Evolutionary conservation across 2,797 vertebrate species (phyloP), one percentile per base, ranked within the genome.

Genomic region (Echiichthys vipera): DNA sequence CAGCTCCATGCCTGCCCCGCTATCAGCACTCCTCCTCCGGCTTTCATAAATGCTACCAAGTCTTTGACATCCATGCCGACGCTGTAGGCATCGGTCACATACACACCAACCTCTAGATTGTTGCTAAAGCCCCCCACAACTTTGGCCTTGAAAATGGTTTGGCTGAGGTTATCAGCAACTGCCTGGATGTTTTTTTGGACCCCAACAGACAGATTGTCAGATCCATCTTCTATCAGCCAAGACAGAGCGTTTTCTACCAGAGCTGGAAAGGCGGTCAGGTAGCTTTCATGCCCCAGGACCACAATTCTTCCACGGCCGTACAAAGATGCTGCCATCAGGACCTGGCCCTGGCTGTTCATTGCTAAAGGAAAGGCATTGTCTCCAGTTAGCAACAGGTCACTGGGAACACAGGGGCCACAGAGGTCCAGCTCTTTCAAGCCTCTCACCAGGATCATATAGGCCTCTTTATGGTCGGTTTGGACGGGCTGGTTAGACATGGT

Each of bases 1-100:
- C 96, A 98, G 77, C 74, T 77, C 95, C 95, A 97, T 0, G 96
- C 95, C 67, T 98, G 95, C 2, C 97, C 96, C 0, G 89, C 96
- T 3, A 97, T 77, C 12, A 98, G 90, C 9, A 98, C 90, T 5
- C 97, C 96, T 0, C 97, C 96, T 30, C 97, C 97, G 42, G 73
- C 59, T 88, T 96, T 97, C 58, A 96, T 29, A 53, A 95, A 97
- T 0, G 72, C 86, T 65, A 95, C 90, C 49, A 97, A 83, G 8
- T 90, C 83, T 1, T 61, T 84, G 0, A 53, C 73, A 37, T 91
- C 65, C 3, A 25, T 37, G 0, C 57, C 80, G 0, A 93, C 81
- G 0, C 67, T 74, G 64, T 96, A 96, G 62, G 95, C 94, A 54
- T 89, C 77, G 0, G 91, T 90, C 59, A 96, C 94, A 61, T 95